These are phyloP conservation scores for Sebastes trivittatus DNA, from an alignment of 2,797 vertebrate species.

Conservation along the genomic window DNA sequence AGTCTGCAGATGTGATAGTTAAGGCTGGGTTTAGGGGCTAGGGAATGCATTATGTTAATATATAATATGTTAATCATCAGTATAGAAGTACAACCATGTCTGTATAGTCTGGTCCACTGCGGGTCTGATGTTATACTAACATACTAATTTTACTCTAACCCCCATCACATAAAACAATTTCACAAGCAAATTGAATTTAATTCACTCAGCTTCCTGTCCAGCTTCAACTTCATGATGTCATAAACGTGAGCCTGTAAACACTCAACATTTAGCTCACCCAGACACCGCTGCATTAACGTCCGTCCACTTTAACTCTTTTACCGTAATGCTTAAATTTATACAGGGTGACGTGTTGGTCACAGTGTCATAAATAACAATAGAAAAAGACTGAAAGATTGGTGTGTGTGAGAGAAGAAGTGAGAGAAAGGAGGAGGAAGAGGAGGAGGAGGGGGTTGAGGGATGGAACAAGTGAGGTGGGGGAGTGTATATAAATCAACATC, in stretches of 20 bases:
- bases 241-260: conserved; percentile 67
- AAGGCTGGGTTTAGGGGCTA: not conserved
- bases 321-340: conserved; percentile 73
- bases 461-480: conserved; percentile 61
- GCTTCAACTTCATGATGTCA: conserved; percentile 71
- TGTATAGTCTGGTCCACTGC: not conserved
- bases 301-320: conserved; percentile 55
- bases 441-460: not conserved
- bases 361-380: conserved; percentile 70
- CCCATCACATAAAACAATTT: conserved; percentile 50
- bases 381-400: conserved; percentile 31
- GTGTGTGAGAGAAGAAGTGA: conserved; percentile 31
- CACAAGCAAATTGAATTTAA: conserved; percentile 61
- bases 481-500: conserved; percentile 82
- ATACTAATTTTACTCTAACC: conserved; percentile 10
- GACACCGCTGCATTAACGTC: conserved; percentile 47
- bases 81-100: not conserved
- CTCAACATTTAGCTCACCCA: conserved; percentile 47
- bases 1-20: not conserved
- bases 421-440: conserved; percentile 15
- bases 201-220: conserved; percentile 57
- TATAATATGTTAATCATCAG: not conserved
- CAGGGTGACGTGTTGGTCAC: conserved; percentile 57
- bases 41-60: not conserved
- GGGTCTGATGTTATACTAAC: not conserved